These are phyloP conservation scores for Vireo altiloquus DNA, from an alignment of 2,113 vertebrate species.

Conservation along the genomic window DNA sequence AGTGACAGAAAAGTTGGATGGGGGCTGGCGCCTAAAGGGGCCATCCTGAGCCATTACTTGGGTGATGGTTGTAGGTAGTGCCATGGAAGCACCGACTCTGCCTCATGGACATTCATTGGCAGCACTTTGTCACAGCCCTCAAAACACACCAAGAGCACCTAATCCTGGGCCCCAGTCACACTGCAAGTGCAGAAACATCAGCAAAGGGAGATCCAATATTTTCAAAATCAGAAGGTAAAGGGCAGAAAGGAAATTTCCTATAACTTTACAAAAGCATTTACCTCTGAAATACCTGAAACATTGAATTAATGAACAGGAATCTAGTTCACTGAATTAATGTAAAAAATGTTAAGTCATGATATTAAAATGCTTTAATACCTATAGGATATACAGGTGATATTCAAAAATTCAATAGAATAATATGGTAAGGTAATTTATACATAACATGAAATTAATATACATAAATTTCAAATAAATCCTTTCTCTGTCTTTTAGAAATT, in stretches of 20 bases:
- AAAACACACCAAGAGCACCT: background rate
- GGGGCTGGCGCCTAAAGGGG: background rate
- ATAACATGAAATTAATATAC: background rate
- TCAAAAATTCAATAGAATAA: background rate
- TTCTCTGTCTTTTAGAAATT: background rate
- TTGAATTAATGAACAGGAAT: background rate
- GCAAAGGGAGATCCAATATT: background rate
- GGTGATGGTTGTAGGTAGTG: background rate
- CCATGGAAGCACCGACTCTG: background rate
- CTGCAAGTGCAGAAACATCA: background rate
- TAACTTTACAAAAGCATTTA: background rate
- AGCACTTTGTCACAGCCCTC: background rate
- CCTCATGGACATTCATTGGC: background rate
- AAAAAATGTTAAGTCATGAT: background rate
- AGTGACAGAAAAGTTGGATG: background rate
- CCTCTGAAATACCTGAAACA: background rate
- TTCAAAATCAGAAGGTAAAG: background rate
- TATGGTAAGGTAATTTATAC: background rate
- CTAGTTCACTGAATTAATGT: background rate
- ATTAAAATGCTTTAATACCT: background rate
- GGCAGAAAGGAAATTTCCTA: background rate
- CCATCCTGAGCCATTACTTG: rapidly evolving
- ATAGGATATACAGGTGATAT: background rate
- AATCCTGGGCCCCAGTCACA: background rate
- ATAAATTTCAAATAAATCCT: background rate